Evolutionary conservation across 1,140 invertebrate species (phyloP), one percentile per base, ranked within the genome.

Genomic region (Drosophila kohkoa): DNA sequence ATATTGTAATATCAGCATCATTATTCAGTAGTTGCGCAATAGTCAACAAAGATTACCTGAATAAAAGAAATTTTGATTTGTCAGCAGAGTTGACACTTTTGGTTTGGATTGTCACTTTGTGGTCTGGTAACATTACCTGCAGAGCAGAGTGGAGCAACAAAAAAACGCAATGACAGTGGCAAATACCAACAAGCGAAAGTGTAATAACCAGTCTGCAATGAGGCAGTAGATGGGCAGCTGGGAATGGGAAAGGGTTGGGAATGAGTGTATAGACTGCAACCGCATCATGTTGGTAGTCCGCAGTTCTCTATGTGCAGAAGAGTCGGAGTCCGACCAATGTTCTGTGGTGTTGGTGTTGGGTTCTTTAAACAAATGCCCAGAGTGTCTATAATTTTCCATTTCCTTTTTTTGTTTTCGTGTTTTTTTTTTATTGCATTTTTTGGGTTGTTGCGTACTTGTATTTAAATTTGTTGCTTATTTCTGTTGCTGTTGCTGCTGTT

Each of bases 321-420:
- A 55, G 60, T 57, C 38, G 6, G 58, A 54, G 54, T 35, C 41
- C 30, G 48, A 51, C 5, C 16, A 74, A 77, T 82, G 73, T 82
- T 74, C 66, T 78, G 83, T 68, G 83, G 80, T 55, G 51, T 88
- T 71, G 35, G 35, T 38, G 11, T 43, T 68, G 35, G 59, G 28
- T 71, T 51, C 43, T 83, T 88, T 88, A 75, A 88, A 88, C 83
- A 87, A 87, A 83, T 87, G 70, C 60, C 74, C 73, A 46, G 68
- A 74, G 69, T 71, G 77, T 88, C 80, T 78, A 88, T 88, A 89
- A 81, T 88, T 88, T 88, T 78, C 51, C 74, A 73, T 72, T 79
- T 72, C 78, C 72, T 46, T 25, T 63, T 20, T 25, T 79, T 73
- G 45, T 25, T 64, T 35, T 30, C n/a, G 25, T 30, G 8, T 28